Percentiles rank a stretch among this genome's conserved stretches.
Evolutionary conservation across 2,888 invertebrate genomes (phyloP).

Genomic region (Eupithecia centaureata): DNA sequence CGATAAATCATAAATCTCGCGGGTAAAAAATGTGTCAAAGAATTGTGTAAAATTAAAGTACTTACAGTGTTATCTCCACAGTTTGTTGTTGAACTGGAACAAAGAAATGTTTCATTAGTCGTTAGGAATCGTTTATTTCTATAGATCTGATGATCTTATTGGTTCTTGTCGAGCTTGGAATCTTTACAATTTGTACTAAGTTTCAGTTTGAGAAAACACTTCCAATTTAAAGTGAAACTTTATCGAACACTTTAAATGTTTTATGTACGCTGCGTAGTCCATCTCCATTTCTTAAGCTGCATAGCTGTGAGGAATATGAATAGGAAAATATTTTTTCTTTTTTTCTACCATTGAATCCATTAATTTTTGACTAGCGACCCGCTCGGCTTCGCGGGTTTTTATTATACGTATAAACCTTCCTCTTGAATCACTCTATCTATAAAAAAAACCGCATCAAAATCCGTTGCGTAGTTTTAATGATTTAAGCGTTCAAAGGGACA

Average conservation of each 20-base stretch:
- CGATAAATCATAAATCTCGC: not conserved
- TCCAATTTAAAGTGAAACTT: conserved; percentile 3
- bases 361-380: too few relatives aligned
- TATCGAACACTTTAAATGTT: not conserved
- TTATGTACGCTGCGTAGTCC: not conserved
- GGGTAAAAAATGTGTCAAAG: not conserved
- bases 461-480: too few relatives aligned
- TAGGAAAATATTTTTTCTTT: too few relatives aligned
- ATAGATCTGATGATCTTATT: not conserved
- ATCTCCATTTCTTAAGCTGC: not conserved
- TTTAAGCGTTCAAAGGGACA: too few relatives aligned
- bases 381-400: too few relatives aligned
- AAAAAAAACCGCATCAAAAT: too few relatives aligned
- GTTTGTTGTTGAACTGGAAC: conserved; percentile 73
- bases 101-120: conserved; percentile 36
- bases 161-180: not conserved
- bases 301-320: too few relatives aligned
- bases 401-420: too few relatives aligned
- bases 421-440: too few relatives aligned
- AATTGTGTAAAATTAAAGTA: conserved; percentile 39
- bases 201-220: conserved; percentile 4
- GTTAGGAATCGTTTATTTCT: not conserved
- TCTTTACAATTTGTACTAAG: conserved; percentile 10
- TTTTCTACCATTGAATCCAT: too few relatives aligned
- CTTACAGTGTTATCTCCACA: conserved; percentile 74